Percentiles rank a stretch among this genome's conserved stretches.
Conservation (phyloP, 2,797 vertebrate species). For the Aratinga solstitialis region DNA sequence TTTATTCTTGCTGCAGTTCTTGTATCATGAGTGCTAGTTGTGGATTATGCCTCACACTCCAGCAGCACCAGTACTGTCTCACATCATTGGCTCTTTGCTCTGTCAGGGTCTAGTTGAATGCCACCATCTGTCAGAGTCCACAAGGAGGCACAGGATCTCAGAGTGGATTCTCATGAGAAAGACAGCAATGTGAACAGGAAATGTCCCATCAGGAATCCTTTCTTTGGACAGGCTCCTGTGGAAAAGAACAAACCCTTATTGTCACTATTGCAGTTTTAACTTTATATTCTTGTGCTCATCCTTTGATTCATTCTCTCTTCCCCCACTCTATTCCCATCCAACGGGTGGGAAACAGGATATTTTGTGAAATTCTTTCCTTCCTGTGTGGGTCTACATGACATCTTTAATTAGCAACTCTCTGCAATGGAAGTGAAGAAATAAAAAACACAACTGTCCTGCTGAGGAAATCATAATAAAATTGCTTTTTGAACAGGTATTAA, state of each 20-base stretch:
- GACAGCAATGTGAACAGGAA: slow-evolving; percentile 75
- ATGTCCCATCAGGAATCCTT: slow-evolving; percentile 69
- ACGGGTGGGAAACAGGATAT: slow-evolving; percentile 76
- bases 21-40: background rate
- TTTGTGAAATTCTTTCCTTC: slow-evolving; percentile 70
- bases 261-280: slow-evolving; percentile 61
- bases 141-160: slow-evolving; percentile 1
- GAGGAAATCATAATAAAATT: background rate
- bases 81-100: background rate
- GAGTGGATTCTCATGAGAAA: slow-evolving; percentile 79
- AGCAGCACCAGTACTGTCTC: background rate
- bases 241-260: slow-evolving; percentile 74
- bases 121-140: slow-evolving; percentile 42
- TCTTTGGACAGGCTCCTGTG: slow-evolving; percentile 70
- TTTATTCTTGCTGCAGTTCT: background rate
- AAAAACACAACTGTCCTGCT: slow-evolving; percentile 13
- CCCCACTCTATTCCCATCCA: slow-evolving; percentile 61
- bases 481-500: slow-evolving; percentile 47
- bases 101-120: slow-evolving; percentile 9
- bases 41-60: background rate
- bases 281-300: slow-evolving; percentile 57
- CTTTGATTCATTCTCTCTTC: slow-evolving; percentile 76
- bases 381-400: slow-evolving; percentile 58
- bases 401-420: slow-evolving; percentile 62
- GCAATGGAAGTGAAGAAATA: slow-evolving; percentile 24